Evolutionary conservation across 2,888 invertebrate species (phyloP).

Genomic region (Aquatica leii): DNA sequence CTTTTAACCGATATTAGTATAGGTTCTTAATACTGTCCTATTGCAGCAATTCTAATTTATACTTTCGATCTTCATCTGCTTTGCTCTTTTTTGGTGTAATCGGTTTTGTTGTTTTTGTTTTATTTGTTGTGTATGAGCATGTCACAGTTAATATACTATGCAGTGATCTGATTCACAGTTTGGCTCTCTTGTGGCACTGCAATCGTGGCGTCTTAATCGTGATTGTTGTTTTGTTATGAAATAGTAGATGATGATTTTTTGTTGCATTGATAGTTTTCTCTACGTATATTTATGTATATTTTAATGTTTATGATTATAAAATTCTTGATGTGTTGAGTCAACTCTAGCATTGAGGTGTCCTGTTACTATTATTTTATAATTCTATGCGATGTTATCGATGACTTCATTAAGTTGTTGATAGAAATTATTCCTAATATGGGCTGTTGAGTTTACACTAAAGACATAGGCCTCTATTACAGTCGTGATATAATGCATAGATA

Average conservation of each 20-base stretch:
- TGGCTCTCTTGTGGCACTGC: neutral
- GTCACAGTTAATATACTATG: neutral
- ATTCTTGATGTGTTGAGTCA: no score
- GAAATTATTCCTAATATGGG: no score
- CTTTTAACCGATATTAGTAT: neutral
- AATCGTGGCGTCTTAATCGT: neutral
- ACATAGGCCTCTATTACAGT: no score
- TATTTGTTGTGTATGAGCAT: neutral
- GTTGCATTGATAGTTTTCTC: no score
- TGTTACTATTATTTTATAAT: no score
- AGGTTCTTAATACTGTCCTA: neutral
- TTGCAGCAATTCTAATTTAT: neutral
- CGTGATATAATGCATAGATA: no score
- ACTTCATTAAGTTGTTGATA: no score
- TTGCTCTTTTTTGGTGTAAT: neutral
- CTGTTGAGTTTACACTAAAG: no score
- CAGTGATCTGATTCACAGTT: neutral
- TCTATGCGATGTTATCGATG: no score
- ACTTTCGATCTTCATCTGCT: neutral
- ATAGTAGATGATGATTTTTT: neutral
- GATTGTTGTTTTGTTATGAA: neutral
- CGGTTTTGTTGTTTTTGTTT: neutral
- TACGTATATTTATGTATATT: no score
- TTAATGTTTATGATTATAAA: no score
- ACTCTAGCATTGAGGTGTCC: no score